Conservation (phyloP, 2,113 vertebrate genomes). For the Apeltes quadracus region DNA sequence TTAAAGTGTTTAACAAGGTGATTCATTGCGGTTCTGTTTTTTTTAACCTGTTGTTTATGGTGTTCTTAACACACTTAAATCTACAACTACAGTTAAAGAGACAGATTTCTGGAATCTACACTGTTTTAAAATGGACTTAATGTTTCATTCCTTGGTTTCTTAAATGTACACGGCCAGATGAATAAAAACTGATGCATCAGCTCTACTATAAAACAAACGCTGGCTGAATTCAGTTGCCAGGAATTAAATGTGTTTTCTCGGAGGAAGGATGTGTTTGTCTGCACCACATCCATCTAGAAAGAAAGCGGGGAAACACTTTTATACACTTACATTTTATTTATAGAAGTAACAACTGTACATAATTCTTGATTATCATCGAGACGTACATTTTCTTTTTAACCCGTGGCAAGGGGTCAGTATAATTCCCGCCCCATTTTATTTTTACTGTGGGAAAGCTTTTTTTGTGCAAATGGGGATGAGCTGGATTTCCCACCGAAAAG, state of each 20-base stretch:
- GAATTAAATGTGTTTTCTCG: neutral
- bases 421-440: constrained; percentile 42
- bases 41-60: neutral
- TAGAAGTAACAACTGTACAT: constrained; percentile 73
- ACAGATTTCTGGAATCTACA: constrained; percentile 11
- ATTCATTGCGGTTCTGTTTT: constrained; percentile 15
- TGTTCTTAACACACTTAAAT: constrained; percentile 5
- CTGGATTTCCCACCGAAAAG: constrained; percentile 26
- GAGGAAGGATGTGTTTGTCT: neutral
- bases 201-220: constrained; percentile 49
- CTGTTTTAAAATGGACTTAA: constrained; percentile 37
- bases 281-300: neutral
- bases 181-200: constrained; percentile 31
- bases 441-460: constrained; percentile 46
- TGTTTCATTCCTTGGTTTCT: constrained; percentile 9
- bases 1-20: neutral
- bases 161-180: constrained; percentile 3
- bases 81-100: neutral
- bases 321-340: constrained; percentile 69
- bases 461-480: constrained; percentile 64
- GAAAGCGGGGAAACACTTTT: constrained; percentile 16
- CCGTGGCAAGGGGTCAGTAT: constrained; percentile 11
- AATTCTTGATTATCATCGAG: constrained; percentile 61
- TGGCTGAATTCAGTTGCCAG: constrained; percentile 22
- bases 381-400: constrained; percentile 41